Evolutionary conservation across 1,140 invertebrate species (phyloP), one percentile per base, ranked within the genome.

Genomic region (Scaptomyza pallida): DNA sequence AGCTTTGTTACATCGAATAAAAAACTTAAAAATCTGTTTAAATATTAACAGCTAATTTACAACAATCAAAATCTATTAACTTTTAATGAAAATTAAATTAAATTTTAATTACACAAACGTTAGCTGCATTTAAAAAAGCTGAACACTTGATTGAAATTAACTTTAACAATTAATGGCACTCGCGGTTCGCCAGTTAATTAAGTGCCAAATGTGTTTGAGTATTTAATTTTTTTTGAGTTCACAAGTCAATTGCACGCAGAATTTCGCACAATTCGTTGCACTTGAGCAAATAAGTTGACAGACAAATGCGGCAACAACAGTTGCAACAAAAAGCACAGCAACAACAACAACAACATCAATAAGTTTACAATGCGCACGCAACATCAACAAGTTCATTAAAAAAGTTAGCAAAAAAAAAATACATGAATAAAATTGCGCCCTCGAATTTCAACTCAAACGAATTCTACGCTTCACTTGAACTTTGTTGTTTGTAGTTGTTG

Each of bases 381-480:
- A 75, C 63, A 75, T 86, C 82, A 88, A 86, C 81, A 86, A 88
- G 82, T 86, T 86, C 70, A 86, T 86, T 86, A 72, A 73, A 74
- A 86, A 78, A 76, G 59, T 76, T 63, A 54, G 70, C 57, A 67
- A 48, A 64, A 48, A 37, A 75, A 70, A 80, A 80, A n/a, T n/a
- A n/a, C n/a, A n/a, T n/a, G n/a, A n/a, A n/a, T n/a, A n/a, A n/a
- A n/a, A n/a, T n/a, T n/a, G 10, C 30, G 21, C 62, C 23, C 21
- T 59, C 51, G 45, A 73, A 26, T 79, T 79, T 63, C 72, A 72
- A 67, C 59, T 72, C 63, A 82, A 88, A 48, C 81, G 60, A 80
- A 71, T 81, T 81, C 60, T 77, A 85, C 75, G 82, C 82, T 88
- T 88, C 82, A 89, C 72, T 82, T 83, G 63, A 88, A 82, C 63